Evolutionary conservation across 2,888 invertebrate species (phyloP).

Genomic region (Nomada hirtipes): DNA sequence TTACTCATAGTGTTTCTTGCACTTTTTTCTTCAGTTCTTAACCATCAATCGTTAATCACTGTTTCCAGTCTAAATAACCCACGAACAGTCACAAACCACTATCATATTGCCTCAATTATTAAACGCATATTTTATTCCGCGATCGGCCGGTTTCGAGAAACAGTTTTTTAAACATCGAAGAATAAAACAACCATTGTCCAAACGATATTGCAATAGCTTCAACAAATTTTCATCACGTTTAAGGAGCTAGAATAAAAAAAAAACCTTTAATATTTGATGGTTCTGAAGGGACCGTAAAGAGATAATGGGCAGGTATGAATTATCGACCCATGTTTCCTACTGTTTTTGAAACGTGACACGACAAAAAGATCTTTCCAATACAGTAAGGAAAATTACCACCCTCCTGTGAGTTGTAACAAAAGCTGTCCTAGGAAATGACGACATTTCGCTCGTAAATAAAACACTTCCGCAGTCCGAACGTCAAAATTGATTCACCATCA

Average conservation of each 20-base stretch:
- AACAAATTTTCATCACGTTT: too few species aligned
- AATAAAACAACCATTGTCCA: too few species aligned
- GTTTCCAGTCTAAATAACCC: conserved; percentile 24
- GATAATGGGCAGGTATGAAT: too few species aligned
- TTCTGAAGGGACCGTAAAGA: too few species aligned
- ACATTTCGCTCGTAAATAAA: conserved; percentile 3
- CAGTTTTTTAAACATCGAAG: neutral
- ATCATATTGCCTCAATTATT: neutral
- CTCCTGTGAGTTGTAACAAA: conserved; percentile 27
- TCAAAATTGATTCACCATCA: neutral
- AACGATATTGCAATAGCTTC: too few species aligned
- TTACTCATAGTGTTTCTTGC: conserved; percentile 60
- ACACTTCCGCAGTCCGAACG: neutral
- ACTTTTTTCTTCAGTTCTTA: conserved; percentile 70
- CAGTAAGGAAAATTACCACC: neutral
- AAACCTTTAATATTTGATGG: too few species aligned
- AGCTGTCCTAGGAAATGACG: conserved; percentile 6
- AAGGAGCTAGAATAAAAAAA: too few species aligned
- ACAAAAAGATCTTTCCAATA: neutral
- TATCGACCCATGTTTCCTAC: neutral
- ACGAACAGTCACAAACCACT: neutral
- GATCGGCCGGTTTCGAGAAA: neutral
- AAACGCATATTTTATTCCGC: neutral
- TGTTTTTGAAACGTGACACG: conserved; percentile 14
- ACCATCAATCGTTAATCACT: conserved; percentile 41